Conservation (phyloP, 2,113 vertebrate genomes). For the Limanda limanda region DNA sequence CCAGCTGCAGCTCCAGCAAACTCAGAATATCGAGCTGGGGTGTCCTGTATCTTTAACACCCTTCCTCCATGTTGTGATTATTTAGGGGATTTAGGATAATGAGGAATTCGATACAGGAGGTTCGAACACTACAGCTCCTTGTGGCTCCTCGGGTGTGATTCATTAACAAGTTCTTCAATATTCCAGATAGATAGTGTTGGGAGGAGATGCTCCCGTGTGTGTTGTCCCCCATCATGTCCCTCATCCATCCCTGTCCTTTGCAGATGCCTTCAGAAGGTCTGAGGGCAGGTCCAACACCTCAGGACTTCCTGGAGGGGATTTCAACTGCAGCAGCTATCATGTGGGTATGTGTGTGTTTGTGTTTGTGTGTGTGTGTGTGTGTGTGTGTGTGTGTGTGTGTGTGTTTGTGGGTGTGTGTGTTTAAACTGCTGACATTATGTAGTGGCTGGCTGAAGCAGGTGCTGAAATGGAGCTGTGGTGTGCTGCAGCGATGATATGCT, state of each 20-base stretch:
- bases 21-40: neutral
- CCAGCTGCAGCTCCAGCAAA: neutral
- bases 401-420: constrained; percentile 11
- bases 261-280: constrained; percentile 7
- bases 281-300: constrained; percentile 14
- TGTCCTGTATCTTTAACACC: neutral
- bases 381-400: neutral
- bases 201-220: neutral
- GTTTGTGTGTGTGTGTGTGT: constrained; percentile 15
- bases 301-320: constrained; percentile 17
- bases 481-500: constrained; percentile 8
- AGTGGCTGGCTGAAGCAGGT: constrained; percentile 29
- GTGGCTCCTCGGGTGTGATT: no score
- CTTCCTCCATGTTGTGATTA: neutral
- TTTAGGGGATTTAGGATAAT: neutral
- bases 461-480: constrained; percentile 33
- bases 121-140: no score
- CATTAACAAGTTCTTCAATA: no score
- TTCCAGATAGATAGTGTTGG: neutral
- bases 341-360: neutral
- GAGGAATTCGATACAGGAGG: no score
- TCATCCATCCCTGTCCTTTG: constrained; percentile 9
- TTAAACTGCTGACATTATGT: constrained; percentile 1
- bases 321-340: constrained; percentile 11
- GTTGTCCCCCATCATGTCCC: constrained; percentile 28